These are phyloP conservation scores for Aphodius sticticus DNA, from an alignment of 2,888 invertebrate species.

Conservation along the genomic window DNA sequence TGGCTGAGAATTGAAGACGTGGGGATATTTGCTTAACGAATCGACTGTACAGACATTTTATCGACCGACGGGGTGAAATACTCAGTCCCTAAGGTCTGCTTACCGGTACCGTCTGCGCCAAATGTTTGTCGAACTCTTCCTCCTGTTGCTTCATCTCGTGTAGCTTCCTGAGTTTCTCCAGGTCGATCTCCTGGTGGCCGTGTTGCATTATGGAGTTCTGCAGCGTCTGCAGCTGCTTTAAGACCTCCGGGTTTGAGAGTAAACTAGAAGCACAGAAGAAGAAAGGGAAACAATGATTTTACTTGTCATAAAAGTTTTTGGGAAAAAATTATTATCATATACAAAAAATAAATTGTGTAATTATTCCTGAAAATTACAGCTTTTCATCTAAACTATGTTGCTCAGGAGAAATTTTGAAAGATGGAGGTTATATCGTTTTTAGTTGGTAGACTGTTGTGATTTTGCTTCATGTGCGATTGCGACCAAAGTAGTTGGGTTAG, in stretches of 20 bases:
- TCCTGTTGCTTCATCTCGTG: slow-evolving; percentile 78
- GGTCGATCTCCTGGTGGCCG: slow-evolving; percentile 70
- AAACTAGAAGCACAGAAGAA: slow-evolving; percentile 60
- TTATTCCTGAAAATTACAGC: too few species aligned
- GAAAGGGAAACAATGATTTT: background rate
- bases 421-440: too few species aligned
- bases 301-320: background rate
- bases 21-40: too few species aligned
- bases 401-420: too few species aligned
- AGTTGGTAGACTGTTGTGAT: too few species aligned
- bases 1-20: too few species aligned
- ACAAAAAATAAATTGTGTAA: background rate
- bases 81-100: slow-evolving; percentile 40
- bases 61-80: too few species aligned
- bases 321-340: background rate
- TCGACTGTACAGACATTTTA: too few species aligned
- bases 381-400: too few species aligned
- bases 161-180: slow-evolving; percentile 72
- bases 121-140: slow-evolving; percentile 78
- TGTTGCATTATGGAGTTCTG: slow-evolving; percentile 61
- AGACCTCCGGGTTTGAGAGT: slow-evolving; percentile 85
- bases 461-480: too few species aligned
- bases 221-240: slow-evolving; percentile 85
- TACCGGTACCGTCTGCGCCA: slow-evolving; percentile 77
- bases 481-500: too few species aligned